A percentile compares a stretch with the other conserved stretches of the same genome.
These are phyloP conservation scores for Lithophane ornitopus DNA, from an alignment of 2,888 invertebrate genomes.

Conservation along the genomic window DNA sequence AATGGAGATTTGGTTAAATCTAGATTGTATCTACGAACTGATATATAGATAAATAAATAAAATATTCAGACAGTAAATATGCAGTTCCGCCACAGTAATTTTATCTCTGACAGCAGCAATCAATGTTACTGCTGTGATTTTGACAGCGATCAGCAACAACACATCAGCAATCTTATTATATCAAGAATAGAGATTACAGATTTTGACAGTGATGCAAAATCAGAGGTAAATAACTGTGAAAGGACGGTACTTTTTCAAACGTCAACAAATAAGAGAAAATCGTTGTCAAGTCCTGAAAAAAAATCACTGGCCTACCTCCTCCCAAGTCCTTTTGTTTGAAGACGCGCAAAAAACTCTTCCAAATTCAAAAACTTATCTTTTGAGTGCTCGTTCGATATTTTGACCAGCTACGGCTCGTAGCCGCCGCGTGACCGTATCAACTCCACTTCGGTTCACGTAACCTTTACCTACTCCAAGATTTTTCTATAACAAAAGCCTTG, in stretches of 20 bases:
- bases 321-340: background rate
- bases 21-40: background rate
- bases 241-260: background rate
- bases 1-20: constrained; percentile 7
- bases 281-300: background rate
- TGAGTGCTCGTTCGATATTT: background rate
- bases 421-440: constrained; percentile 23
- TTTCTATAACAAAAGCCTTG: constrained; percentile 28
- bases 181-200: background rate
- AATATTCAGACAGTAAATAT: background rate
- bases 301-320: background rate
- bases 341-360: background rate
- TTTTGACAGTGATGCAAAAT: background rate
- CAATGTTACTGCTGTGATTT: background rate
- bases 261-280: background rate
- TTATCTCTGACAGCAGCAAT: background rate
- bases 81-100: background rate
- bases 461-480: constrained; percentile 34
- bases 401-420: background rate
- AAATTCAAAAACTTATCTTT: constrained; percentile 8
- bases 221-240: background rate
- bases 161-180: background rate
- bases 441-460: constrained; percentile 30
- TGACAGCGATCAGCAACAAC: background rate
- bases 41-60: background rate